A percentile compares a stretch with the other conserved stretches of the same genome.
Evolutionary conservation across 2,888 invertebrate genomes (phyloP).

Genomic region (Autographa gamma): DNA sequence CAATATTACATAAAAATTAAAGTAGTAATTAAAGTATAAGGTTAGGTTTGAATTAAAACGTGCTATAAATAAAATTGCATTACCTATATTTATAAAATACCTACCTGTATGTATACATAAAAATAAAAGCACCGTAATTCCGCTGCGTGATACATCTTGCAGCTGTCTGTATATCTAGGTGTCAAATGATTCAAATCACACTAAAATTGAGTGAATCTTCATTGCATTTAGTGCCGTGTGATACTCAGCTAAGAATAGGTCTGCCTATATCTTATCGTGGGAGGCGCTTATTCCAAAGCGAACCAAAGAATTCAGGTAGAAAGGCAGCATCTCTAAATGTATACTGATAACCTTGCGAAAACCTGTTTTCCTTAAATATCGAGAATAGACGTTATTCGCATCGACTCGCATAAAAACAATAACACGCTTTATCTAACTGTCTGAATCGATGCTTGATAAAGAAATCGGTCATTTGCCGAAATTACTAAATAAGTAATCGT

Average conservation of each 20-base stretch:
- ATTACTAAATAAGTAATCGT: neutral
- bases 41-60: neutral
- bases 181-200: slow-evolving; percentile 2
- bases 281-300: slow-evolving; percentile 19
- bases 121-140: slow-evolving; percentile 4
- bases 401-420: slow-evolving; percentile 8
- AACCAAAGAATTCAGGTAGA: slow-evolving; percentile 48
- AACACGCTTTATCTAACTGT: slow-evolving; percentile 9
- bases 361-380: slow-evolving; percentile 41
- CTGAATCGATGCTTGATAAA: slow-evolving; percentile 1
- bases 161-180: neutral
- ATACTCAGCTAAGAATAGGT: slow-evolving; percentile 31
- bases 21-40: neutral
- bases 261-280: slow-evolving; percentile 23
- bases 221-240: slow-evolving; percentile 20
- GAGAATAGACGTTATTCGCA: slow-evolving; percentile 17
- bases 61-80: neutral
- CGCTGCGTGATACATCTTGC: neutral
- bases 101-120: neutral
- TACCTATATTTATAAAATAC: neutral
- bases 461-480: neutral
- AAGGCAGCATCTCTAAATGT: slow-evolving; percentile 13
- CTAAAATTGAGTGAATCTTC: neutral
- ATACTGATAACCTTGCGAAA: slow-evolving; percentile 30
- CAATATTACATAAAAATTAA: neutral